Conservation (phyloP, 1,140 invertebrate species). For the Xylocopa sonorina region DNA sequence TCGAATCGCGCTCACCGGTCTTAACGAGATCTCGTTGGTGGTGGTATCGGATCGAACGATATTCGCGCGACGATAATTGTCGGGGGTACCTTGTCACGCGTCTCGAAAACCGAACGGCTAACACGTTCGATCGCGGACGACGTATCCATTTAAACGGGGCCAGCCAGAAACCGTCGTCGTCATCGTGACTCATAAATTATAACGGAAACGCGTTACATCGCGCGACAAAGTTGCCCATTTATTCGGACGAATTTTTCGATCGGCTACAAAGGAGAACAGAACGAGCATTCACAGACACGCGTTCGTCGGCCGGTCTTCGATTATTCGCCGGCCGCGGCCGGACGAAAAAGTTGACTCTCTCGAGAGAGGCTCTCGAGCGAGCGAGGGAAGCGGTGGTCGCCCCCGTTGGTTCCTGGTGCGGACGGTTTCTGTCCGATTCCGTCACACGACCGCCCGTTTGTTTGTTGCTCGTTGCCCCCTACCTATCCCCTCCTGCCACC, state of each 20-base stretch:
- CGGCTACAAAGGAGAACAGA: background rate
- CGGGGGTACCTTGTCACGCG: too few relatives aligned
- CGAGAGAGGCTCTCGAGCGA: background rate
- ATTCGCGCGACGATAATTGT: too few relatives aligned
- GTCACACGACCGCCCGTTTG: background rate
- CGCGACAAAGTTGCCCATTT: constrained; percentile 9
- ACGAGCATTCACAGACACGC: constrained; percentile 14
- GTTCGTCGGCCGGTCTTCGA: constrained; percentile 3
- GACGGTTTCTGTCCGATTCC: constrained; percentile 29
- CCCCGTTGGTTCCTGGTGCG: constrained; percentile 7
- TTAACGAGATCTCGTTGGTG: too few relatives aligned
- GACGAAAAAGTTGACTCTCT: constrained; percentile 30
- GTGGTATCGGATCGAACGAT: too few relatives aligned
- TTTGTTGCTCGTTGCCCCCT: background rate
- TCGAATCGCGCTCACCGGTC: too few relatives aligned
- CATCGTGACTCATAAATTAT: constrained; percentile 40
- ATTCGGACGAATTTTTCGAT: constrained; percentile 20
- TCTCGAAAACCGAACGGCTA: too few relatives aligned
- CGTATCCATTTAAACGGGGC: constrained; percentile 14
- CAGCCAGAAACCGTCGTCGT: constrained; percentile 7
- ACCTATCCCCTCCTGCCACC: too few relatives aligned
- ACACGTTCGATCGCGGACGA: constrained; percentile 7
- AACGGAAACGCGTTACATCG: constrained; percentile 5
- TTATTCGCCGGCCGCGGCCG: background rate
- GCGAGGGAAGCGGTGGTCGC: background rate